Evolutionary conservation across 2,113 vertebrate genomes (phyloP).

Genomic region (Entelurus aequoreus): DNA sequence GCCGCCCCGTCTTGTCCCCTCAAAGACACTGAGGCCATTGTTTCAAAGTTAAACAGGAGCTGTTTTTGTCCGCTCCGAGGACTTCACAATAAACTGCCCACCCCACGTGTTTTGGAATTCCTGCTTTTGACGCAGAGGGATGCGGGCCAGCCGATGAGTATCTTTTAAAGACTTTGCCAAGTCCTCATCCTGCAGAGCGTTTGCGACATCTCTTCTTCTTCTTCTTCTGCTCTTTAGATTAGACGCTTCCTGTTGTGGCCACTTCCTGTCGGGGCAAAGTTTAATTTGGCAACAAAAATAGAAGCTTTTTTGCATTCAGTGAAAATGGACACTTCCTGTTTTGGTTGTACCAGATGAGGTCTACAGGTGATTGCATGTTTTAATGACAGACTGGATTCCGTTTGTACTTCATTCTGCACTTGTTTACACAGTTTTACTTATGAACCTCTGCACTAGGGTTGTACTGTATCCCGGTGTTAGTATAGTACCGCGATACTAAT

Average conservation of each 20-base stretch:
- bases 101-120: background rate
- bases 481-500: no score
- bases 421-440: no score
- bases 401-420: no score
- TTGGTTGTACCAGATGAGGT: background rate
- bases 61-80: background rate
- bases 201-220: background rate
- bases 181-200: background rate
- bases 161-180: background rate
- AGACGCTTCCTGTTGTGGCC: conserved; percentile 24
- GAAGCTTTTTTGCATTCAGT: background rate
- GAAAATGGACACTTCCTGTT: background rate
- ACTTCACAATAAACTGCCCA: background rate
- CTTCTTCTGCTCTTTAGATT: conserved; percentile 5
- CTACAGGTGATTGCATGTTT: background rate
- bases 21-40: background rate
- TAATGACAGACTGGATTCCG: no score
- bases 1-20: background rate
- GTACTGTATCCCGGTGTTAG: no score
- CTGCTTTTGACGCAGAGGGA: background rate
- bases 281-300: conserved; percentile 12
- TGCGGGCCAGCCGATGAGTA: background rate
- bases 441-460: no score
- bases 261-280: conserved; percentile 15
- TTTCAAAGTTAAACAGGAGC: conserved; percentile 8